These are phyloP conservation scores for Peromyscus aztecus DNA, from an alignment of 2,797 vertebrate genomes.

Conservation along the genomic window DNA sequence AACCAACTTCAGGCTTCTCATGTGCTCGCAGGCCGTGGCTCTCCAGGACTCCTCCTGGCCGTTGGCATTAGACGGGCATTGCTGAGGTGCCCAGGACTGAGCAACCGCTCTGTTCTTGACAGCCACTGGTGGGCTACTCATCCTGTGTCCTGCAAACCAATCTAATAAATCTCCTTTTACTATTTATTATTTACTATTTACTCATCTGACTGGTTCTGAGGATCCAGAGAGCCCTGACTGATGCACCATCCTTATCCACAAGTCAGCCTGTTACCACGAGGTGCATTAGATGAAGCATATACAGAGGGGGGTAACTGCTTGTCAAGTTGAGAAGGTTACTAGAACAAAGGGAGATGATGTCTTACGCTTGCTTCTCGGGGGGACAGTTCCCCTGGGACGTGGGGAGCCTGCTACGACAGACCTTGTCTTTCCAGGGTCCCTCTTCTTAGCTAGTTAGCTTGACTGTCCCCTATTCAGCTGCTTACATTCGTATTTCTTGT, in stretches of 20 bases:
- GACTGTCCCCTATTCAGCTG: neutral
- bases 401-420: neutral
- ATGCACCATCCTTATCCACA: neutral
- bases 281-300: neutral
- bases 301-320: neutral
- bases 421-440: neutral
- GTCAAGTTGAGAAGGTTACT: neutral
- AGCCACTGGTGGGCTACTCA: no score
- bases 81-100: no score
- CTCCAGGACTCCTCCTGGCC: neutral
- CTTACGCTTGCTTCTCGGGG: neutral
- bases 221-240: neutral
- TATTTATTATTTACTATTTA: neutral
- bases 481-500: neutral
- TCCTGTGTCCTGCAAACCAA: neutral
- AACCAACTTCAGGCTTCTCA: neutral
- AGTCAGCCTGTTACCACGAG: neutral
- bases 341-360: neutral
- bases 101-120: no score
- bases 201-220: no score
- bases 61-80: neutral
- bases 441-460: no score
- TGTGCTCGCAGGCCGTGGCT: neutral
- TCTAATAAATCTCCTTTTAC: neutral
- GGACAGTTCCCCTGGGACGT: neutral